These are phyloP conservation scores for Pteropus rufus DNA, from an alignment of 2,797 vertebrate species.

Conservation along the genomic window DNA sequence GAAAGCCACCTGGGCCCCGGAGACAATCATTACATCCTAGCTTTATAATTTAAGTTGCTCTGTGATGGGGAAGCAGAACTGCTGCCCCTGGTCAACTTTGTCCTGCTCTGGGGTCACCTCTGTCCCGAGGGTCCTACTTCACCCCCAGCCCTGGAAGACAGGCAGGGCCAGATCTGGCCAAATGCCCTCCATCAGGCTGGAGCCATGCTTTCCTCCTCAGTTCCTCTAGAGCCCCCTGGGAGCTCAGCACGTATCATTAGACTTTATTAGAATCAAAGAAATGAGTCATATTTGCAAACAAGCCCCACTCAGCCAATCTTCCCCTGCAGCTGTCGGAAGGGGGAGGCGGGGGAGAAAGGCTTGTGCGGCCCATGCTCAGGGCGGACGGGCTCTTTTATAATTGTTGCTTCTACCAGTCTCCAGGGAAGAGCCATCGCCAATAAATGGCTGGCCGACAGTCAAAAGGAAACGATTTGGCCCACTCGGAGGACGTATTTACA, in stretches of 20 bases:
- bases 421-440: constrained; percentile 67
- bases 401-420: constrained; percentile 68
- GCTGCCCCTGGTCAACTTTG: background rate
- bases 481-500: constrained; percentile 71
- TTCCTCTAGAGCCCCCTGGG: constrained; percentile 58
- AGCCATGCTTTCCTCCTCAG: constrained; percentile 53
- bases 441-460: constrained; percentile 69
- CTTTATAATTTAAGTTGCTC: background rate
- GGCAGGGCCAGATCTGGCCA: constrained; percentile 10
- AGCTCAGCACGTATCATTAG: constrained; percentile 69
- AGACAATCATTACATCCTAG: background rate
- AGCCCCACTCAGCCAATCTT: constrained; percentile 41
- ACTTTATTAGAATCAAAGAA: constrained; percentile 74
- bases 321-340: constrained; percentile 52
- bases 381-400: constrained; percentile 59
- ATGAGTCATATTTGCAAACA: constrained; percentile 75
- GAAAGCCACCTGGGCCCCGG: background rate
- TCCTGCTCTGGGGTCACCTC: background rate
- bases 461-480: constrained; percentile 77
- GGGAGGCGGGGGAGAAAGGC: constrained; percentile 19
- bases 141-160: background rate
- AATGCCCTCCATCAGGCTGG: constrained; percentile 40
- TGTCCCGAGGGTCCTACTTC: background rate
- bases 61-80: background rate
- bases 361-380: background rate